Evolutionary conservation across 1,140 invertebrate genomes (phyloP), one percentile per base, ranked within the genome.

Genomic region (Lucilia cuprina): DNA sequence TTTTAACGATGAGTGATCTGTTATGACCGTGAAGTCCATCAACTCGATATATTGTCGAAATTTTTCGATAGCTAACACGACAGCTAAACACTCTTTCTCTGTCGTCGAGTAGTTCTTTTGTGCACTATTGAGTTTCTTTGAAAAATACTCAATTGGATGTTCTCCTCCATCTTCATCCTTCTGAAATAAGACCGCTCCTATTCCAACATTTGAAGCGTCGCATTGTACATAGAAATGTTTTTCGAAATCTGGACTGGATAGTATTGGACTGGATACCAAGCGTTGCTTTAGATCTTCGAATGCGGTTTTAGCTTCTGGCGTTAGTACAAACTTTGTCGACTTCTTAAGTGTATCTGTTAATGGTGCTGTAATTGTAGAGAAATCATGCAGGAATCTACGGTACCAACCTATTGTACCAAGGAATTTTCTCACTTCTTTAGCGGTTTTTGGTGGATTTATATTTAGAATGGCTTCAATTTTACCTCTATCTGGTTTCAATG

Each of bases 1-100:
- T 41, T 41, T 41, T 8, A 41, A 10, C 0, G 7, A 8, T 8
- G 41, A 41, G 10, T 41, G 41, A 5, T 41, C 41, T 7, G 41
- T 41, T 8, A 41, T 41, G 7, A 41, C 41, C 7, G 41, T 41
- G 10, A 41, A 41, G 5, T 41, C 41, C 41, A 41, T 41, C 0
- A 41, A 10, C 41, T 41, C 41, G 0, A 41, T 41, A 41, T 41
- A 41, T 41, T 41, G 41, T 41, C 41, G 5, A 41, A 92, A 92
- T 75, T 91, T 86, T 83, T 92, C 87, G 1, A 93, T 86, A 5
- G 90, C 91, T 83, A 87, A 86, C 0, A 93, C 77, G 12, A 92
- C 86, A 10, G 91, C 91, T 30, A 93, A 85, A 34, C 89, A 87
- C 10, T 41, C 41, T 41, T 41, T 41, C 7, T 41, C 41, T 7